A percentile compares a stretch with the other conserved stretches of the same genome.
Evolutionary conservation across 1,140 invertebrate genomes (phyloP).

Genomic region (Oscheius sp.): DNA sequence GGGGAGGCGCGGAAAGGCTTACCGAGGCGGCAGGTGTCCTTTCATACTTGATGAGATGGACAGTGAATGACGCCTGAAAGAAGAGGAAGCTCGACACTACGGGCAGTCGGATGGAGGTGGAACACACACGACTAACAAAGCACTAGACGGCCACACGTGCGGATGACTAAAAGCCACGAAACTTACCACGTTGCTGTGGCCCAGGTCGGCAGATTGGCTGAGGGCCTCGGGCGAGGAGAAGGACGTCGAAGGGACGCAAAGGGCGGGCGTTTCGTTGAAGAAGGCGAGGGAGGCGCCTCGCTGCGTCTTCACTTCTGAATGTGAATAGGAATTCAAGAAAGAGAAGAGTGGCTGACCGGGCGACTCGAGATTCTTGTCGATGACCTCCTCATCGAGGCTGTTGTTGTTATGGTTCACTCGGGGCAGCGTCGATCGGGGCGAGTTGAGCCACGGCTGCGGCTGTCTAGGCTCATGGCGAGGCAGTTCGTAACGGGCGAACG

Average conservation of each 20-base stretch:
- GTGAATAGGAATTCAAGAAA: background rate
- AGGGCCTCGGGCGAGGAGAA: background rate
- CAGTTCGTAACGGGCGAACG: slow-evolving; percentile 16
- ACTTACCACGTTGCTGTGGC: background rate
- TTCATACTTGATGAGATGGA: slow-evolving; percentile 24
- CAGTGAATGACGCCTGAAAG: slow-evolving; percentile 29
- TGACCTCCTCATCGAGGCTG: background rate
- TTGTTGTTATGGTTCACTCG: too few relatives aligned
- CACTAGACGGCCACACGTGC: background rate
- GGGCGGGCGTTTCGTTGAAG: background rate
- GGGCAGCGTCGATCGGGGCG: background rate
- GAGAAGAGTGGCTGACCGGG: background rate
- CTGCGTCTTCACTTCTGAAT: background rate
- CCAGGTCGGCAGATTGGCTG: background rate
- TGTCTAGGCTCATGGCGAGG: slow-evolving; percentile 5
- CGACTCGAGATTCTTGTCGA: background rate
- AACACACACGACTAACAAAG: background rate
- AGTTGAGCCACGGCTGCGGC: slow-evolving; percentile 11
- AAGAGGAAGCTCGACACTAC: background rate
- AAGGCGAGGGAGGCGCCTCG: background rate
- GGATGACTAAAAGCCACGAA: background rate
- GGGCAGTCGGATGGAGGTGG: background rate
- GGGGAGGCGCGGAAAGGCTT: background rate
- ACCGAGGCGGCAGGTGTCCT: slow-evolving; percentile 7
- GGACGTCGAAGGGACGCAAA: background rate